Evolutionary conservation across 2,797 vertebrate genomes (phyloP).

Genomic region (Urophycis tenuis): DNA sequence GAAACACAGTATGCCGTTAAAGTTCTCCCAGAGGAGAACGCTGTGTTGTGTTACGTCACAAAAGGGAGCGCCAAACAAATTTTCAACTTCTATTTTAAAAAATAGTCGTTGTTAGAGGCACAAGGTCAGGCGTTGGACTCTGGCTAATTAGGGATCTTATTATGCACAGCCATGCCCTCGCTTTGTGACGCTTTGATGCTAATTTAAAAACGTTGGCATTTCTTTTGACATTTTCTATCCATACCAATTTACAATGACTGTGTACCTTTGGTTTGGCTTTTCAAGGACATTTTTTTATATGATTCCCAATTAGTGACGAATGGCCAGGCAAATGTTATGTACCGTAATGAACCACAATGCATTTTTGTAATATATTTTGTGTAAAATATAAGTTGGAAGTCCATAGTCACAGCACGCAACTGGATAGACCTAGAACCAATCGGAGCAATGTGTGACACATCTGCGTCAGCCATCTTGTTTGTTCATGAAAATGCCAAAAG

Average conservation of each 20-base stretch:
- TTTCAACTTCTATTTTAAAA: background rate
- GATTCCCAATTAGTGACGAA: background rate
- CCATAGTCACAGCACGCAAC: too few species aligned
- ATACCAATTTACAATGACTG: background rate
- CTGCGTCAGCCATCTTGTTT: too few species aligned
- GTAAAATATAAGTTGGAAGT: too few species aligned
- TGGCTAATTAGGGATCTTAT: background rate
- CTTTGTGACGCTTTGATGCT: background rate
- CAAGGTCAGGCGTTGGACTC: background rate
- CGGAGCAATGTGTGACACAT: too few species aligned
- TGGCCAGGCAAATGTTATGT: background rate
- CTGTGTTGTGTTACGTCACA: background rate
- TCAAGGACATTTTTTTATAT: background rate
- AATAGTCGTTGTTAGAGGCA: too few species aligned
- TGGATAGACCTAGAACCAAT: too few species aligned
- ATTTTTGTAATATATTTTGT: background rate
- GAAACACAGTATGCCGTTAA: slow-evolving; percentile 23
- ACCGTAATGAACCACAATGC: background rate
- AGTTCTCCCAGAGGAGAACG: background rate
- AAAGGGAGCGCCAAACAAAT: background rate
- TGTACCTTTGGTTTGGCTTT: background rate
- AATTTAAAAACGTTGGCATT: background rate
- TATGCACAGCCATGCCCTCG: background rate
- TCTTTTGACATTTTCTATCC: background rate
- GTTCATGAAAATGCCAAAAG: too few species aligned